Base-by-base conservation (phyloP, 1,140 invertebrate genomes). In the Magallana gigas region DNA sequence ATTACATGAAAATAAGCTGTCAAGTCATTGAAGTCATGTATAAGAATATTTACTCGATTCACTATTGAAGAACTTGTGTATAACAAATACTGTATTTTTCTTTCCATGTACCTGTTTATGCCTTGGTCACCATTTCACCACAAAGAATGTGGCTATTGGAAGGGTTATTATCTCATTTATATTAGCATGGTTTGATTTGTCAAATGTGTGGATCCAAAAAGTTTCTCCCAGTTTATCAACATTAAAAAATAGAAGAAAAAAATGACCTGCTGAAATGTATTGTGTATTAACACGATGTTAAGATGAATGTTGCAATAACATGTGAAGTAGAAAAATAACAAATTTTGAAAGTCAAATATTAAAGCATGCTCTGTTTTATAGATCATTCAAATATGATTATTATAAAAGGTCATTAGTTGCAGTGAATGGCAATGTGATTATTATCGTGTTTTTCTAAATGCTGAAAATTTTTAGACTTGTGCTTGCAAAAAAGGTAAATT, bases 111-210 rank as follows among this genome's bases (percentile, higher is more conserved):
- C 68, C 68, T 76, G 23, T 83, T 23, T 83, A 18, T 83, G 48
- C 36, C 48, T 29, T 56, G 56, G 81, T 83, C 48, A 83, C 48
- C 9, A 57, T 56, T 83, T 23, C 80, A 87, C 82, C 82, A 60
- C 86, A 83, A 89, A 92, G 91, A 88, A 91, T 93, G 81, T 91
- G 91, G 91, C 88, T 91, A 57, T 86, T 92, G 71, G 91, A 91
- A 85, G 91, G 91, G 91, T 92, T 90, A 92, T 85, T 90, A 89
- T 90, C 62, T 83, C 90, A 93, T 68, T 80, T 48, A 71, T 89
- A 29, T 91, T 48, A 89, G 90, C 90, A 91, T 91, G 90, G 56
- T 81, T 57, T 86, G 80, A 82, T 83, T 82, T n/a, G n/a, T 62
- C 56, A 36, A 14, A 57, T 86, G 71, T 76, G 56, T 18, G 14